Percentiles rank a stretch among this genome's conserved stretches.
These are phyloP conservation scores for Propithecus coquereli DNA, from an alignment of 2,113 vertebrate genomes.

Conservation along the genomic window DNA sequence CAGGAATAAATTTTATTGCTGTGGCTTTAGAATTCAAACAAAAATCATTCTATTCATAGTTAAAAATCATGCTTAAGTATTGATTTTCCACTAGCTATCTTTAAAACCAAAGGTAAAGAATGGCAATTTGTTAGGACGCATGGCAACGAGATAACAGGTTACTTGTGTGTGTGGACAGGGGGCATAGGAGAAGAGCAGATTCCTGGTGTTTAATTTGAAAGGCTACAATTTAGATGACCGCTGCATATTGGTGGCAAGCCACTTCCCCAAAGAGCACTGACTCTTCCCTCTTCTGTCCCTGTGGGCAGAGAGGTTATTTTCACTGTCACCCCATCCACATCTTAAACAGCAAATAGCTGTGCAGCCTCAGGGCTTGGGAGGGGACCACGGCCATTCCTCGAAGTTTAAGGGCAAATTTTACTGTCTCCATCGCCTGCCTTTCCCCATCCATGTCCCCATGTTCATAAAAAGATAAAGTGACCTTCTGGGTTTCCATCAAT, in stretches of 20 bases:
- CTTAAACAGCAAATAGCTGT: neutral
- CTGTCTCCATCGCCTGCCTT: neutral
- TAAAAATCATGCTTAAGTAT: slow-evolving; percentile 11
- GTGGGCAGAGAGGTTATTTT: neutral
- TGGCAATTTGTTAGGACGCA: neutral
- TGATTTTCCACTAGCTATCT: neutral
- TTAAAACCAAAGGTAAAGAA: slow-evolving; percentile 18
- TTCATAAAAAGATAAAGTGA: neutral
- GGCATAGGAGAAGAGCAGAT: neutral
- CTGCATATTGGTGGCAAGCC: neutral
- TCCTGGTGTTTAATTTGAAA: neutral
- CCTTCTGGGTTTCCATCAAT: neutral
- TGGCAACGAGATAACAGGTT: neutral
- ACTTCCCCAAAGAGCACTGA: neutral
- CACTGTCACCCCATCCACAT: neutral
- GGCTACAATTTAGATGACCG: neutral
- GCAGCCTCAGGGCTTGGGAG: neutral
- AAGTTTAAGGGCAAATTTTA: neutral
- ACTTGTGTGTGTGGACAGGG: neutral
- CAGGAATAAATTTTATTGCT: neutral
- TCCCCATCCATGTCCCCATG: too few relatives aligned
- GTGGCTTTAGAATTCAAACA: neutral
- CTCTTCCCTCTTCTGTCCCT: neutral
- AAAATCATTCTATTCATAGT: neutral
- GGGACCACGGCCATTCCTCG: neutral